Conservation (phyloP, 2,888 invertebrate species). For the Synergus gifuensis region DNA sequence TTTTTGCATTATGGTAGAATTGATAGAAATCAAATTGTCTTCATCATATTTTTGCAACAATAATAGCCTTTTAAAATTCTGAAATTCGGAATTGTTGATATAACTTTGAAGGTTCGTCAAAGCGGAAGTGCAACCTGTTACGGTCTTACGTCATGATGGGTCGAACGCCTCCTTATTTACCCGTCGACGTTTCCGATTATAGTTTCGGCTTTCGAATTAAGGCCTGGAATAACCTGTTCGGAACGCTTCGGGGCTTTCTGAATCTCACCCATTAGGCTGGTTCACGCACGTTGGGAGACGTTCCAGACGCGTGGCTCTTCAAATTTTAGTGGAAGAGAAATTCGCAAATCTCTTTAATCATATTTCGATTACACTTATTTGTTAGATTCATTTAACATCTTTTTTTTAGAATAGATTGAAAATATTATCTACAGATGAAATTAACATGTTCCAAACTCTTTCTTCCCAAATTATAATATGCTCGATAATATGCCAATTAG, state of each 20-base stretch:
- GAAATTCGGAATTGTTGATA: neutral
- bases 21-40: slow-evolving; percentile 3
- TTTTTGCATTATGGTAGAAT: neutral
- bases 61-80: neutral
- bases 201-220: slow-evolving; percentile 66
- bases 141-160: slow-evolving; percentile 61
- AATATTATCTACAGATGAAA: neutral
- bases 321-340: neutral
- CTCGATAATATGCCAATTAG: neutral
- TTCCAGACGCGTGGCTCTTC: neutral
- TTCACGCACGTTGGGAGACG: slow-evolving; percentile 55
- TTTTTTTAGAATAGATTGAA: neutral
- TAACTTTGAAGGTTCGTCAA: slow-evolving; percentile 47
- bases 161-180: slow-evolving; percentile 65
- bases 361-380: no score
- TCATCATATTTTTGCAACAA: neutral
- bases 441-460: neutral
- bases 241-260: slow-evolving; percentile 48
- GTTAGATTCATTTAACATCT: neutral
- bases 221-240: slow-evolving; percentile 61
- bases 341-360: neutral
- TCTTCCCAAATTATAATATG: neutral
- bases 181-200: slow-evolving; percentile 67
- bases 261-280: slow-evolving; percentile 49
- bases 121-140: slow-evolving; percentile 59